Evolutionary conservation across 2,113 vertebrate genomes (phyloP), one percentile per base, ranked within the genome.

Genomic region (Thomomys bottae): DNA sequence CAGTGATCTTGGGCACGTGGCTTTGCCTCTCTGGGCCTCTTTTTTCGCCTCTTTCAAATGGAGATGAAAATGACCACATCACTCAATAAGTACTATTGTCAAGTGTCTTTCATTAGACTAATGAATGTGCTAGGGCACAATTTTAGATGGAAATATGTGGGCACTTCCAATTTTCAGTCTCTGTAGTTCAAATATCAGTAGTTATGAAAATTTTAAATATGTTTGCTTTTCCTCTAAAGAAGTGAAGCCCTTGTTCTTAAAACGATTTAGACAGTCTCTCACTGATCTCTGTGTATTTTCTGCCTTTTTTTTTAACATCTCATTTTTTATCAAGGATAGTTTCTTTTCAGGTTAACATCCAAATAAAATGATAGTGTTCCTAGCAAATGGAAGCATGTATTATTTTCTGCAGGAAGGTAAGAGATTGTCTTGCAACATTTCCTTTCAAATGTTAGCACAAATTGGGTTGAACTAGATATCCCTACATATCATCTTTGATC

Each of bases 121-220:
- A 76, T 95, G 96, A 92, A 89, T 84, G 93, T 82, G 95, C 89
- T 93, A 79, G 85, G 95, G 67, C 89, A 95, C 81, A 95, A 81
- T 83, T 95, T 96, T 94, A 85, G 75, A 93, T 68, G 11, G 82
- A 92, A 95, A 87, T 28, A 0, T 76, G 96, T 92, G 84, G 95
- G 63, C 61, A 94, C 77, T 94, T 98, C 94, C 87, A 96, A 84
- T 84, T 88, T 97, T 97, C 63, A 95, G 78, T 87, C 59, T 75
- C 67, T 40, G 36, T 40, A 97, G 67, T 93, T 94, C 81, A 89
- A 94, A 94, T n/a, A 92, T 82, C 71, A 95, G 61, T 45, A 84
- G 54, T 30, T 84, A 0, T 0, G 3, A 92, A 57, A 2, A 17
- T 54, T 84, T 86, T 87, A 93, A 36, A 11, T n/a, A n/a, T 40